Evolutionary conservation across 2,888 invertebrate genomes (phyloP).

Genomic region (Melanchra persicariae): DNA sequence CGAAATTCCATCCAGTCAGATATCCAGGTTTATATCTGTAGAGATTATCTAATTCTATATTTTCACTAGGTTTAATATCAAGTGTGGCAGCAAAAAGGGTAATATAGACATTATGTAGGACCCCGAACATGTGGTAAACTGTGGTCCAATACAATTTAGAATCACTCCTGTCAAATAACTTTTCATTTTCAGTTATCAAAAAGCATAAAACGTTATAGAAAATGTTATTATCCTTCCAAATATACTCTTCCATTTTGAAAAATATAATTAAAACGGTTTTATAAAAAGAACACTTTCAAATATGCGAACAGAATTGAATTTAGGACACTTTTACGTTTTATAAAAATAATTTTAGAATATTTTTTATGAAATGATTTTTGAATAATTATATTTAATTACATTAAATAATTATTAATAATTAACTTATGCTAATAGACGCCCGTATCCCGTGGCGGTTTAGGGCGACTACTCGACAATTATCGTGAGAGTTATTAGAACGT

Average conservation of each 20-base stretch:
- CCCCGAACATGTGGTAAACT: conserved; percentile 76
- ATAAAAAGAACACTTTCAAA: conserved; percentile 12
- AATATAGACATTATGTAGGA: conserved; percentile 76
- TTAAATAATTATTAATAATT: conserved; percentile 11
- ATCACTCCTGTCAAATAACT: conserved; percentile 83
- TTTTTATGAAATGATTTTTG: conserved; percentile 16
- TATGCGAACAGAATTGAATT: not conserved
- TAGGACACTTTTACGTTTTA: conserved; percentile 22
- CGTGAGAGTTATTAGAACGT: conserved; percentile 23
- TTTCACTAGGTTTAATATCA: conserved; percentile 65
- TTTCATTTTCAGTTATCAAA: conserved; percentile 85
- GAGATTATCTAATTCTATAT: conserved; percentile 72
- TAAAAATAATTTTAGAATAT: not conserved
- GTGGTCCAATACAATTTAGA: conserved; percentile 83
- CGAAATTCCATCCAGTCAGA: conserved; percentile 86
- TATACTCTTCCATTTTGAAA: conserved; percentile 76
- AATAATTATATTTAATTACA: conserved; percentile 1
- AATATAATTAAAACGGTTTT: not conserved
- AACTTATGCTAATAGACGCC: conserved; percentile 47
- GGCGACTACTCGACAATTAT: conserved; percentile 52
- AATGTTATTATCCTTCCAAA: conserved; percentile 82
- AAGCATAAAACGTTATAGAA: conserved; percentile 84
- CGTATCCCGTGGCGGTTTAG: conserved; percentile 40
- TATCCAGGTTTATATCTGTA: conserved; percentile 74
- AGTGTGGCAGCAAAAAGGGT: conserved; percentile 68